A percentile compares a stretch with the other conserved stretches of the same genome.
These are phyloP conservation scores for Zoanthus solanderi DNA, from an alignment of 92 coral and sea anemone genomes.

Conservation along the genomic window DNA sequence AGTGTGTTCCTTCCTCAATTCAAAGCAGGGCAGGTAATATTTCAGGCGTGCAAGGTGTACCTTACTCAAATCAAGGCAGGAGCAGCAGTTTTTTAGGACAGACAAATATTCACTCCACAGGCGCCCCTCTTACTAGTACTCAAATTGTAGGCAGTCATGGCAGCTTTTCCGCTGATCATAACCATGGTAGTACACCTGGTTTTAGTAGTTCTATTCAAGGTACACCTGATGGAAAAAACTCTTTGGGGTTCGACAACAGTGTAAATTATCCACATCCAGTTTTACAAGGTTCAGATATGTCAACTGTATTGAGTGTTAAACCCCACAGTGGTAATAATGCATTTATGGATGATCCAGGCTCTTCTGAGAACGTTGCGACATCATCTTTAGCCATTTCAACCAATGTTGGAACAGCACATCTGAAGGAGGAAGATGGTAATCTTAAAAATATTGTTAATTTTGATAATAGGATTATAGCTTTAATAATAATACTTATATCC, in stretches of 20 bases:
- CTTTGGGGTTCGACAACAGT: neutral
- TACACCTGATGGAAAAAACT: neutral
- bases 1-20: neutral
- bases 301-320: neutral
- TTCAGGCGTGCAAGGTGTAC: neutral
- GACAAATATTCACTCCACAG: slow-evolving; percentile 3
- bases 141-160: neutral
- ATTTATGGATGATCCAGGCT: slow-evolving; percentile 1
- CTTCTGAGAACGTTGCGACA: neutral
- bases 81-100: slow-evolving; percentile 22
- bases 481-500: too few species aligned
- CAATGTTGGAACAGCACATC: neutral
- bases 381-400: neutral
- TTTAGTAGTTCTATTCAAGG: slow-evolving; percentile 19
- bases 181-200: neutral
- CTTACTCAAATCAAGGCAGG: neutral
- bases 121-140: slow-evolving; percentile 22
- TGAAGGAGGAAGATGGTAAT: slow-evolving; percentile 9
- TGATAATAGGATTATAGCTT: neutral
- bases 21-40: slow-evolving; percentile 11
- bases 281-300: neutral
- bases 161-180: neutral
- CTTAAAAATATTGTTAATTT: neutral
- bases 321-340: neutral
- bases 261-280: neutral